Evolutionary conservation across 1,140 invertebrate genomes (phyloP).

Genomic region (Heliothis virescens): DNA sequence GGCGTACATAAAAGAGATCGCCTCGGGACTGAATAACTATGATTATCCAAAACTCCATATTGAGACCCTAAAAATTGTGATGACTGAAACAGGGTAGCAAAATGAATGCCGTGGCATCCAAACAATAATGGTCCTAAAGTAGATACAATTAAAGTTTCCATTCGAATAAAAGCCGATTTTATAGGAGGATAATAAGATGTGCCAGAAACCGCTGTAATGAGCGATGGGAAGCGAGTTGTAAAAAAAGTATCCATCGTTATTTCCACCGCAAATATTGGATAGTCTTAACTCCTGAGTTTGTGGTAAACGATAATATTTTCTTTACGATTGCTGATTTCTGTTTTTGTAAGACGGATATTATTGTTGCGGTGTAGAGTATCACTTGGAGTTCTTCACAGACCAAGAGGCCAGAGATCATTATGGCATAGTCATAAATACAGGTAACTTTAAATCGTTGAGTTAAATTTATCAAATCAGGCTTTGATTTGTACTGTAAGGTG

Average conservation of each 20-base stretch:
- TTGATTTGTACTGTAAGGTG: slow-evolving; percentile 24
- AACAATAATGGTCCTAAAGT: slow-evolving; percentile 18
- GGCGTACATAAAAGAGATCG: slow-evolving; percentile 78
- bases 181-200: slow-evolving; percentile 72
- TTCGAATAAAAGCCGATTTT: slow-evolving; percentile 4
- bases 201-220: slow-evolving; percentile 72
- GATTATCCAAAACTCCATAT: slow-evolving; percentile 70
- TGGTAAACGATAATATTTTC: slow-evolving; percentile 41
- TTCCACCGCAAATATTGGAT: slow-evolving; percentile 59
- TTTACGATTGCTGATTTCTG: slow-evolving; percentile 26
- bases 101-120: slow-evolving; percentile 9
- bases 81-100: slow-evolving; percentile 63
- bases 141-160: background rate
- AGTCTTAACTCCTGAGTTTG: slow-evolving; percentile 18
- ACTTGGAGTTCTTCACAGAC: slow-evolving; percentile 1
- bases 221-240: slow-evolving; percentile 68
- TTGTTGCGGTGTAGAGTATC: slow-evolving; percentile 32
- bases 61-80: slow-evolving; percentile 71
- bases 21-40: slow-evolving; percentile 73
- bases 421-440: slow-evolving; percentile 27
- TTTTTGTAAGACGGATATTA: slow-evolving; percentile 31
- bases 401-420: slow-evolving; percentile 25
- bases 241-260: slow-evolving; percentile 68
- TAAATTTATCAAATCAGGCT: slow-evolving; percentile 25
- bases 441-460: slow-evolving; percentile 16